Base-by-base conservation (phyloP, 1,140 invertebrate genomes). In the Eupristina koningsbergeri region DNA sequence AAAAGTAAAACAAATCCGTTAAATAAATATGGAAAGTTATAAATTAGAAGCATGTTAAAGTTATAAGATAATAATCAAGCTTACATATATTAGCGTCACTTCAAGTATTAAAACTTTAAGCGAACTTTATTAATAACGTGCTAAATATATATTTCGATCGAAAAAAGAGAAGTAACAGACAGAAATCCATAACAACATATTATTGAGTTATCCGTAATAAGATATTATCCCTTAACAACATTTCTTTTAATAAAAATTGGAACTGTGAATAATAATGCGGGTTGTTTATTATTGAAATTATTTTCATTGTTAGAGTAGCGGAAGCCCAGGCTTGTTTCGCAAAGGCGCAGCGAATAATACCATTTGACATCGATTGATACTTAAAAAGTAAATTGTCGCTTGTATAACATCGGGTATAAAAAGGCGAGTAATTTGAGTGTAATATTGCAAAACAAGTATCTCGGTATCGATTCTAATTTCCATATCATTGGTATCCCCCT, bases 1-100 rank as follows among this genome's bases (percentile, higher is more conserved):
- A 9, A 80, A 80, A 79, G 15, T 34, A 61, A 50, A 50, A 2
- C n/a, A 47, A 11, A 75, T 19, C 19, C 34, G 9, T 75, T 31
- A 75, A 75, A 75, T 69, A 9, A 36, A 71, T 71, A 71, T 36
- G 9, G 22, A 71, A 71, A 69, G 67, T 39, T 39, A n/a, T n/a
- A n/a, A n/a, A n/a, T n/a, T n/a, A n/a, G n/a, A n/a, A n/a, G n/a
- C n/a, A n/a, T n/a, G n/a, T n/a, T n/a, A n/a, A 26, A 9, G 41
- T 45, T 11, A 11, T 6, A 19, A 69, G 36, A 41, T 41, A 41
- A 41, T 71, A 15, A 71, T 41, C 36, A n/a, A 71, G 36, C 67
- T 71, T 71, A 13, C 67, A n/a, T 41, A 36, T 15, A 71, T 71
- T 41, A 22, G 41, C 41, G 31, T 36, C 64, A 36, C 29, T 17